Evolutionary conservation across 2,888 invertebrate species (phyloP), one percentile per base, ranked within the genome.

Genomic region (Anthrax anthrax): DNA sequence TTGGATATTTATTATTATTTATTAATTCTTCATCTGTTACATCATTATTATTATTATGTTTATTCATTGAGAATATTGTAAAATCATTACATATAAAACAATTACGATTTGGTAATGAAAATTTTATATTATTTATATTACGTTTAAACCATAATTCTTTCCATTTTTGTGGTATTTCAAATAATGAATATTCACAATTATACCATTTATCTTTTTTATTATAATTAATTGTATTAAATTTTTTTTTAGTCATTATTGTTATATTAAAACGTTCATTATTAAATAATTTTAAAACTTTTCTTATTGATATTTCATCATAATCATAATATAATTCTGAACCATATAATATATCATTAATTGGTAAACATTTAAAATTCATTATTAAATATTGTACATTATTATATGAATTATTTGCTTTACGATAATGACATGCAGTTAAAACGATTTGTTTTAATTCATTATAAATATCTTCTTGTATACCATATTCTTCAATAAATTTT

Each of bases 171-270:
- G 81, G 77, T 57, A 52, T 59, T 77, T 78, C 77, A 64, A 67
- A 64, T 44, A 72, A 72, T 37, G 71, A 71, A 60, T 84, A 89
- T 53, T 78, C 75, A 0, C 84, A 84, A 37, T 79, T 76, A 65
- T 84, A 87, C 86, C 87, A 89, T 47, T 76, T 75, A 62, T 88
- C 86, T n/a, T 72, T 69, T 52, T 75, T 64, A 55, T 81, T 73
- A 56, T 79, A 81, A 2, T 39, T 44, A 3, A 48, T 40, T 4
- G 38, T 42, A 38, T 44, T 42, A 18, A 42, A 44, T 40, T 42
- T 38, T 19, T 39, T 32, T 14, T 38, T 43, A 8, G 48, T 46
- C 12, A 47, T 47, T 23, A 53, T 47, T 48, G 51, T 42, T n/a
- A 55, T 18, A 40, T 55, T 53, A 29, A 51, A 52, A 39, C 44